Conservation (phyloP, 2,888 invertebrate genomes). For the Uropetala carovei region DNA sequence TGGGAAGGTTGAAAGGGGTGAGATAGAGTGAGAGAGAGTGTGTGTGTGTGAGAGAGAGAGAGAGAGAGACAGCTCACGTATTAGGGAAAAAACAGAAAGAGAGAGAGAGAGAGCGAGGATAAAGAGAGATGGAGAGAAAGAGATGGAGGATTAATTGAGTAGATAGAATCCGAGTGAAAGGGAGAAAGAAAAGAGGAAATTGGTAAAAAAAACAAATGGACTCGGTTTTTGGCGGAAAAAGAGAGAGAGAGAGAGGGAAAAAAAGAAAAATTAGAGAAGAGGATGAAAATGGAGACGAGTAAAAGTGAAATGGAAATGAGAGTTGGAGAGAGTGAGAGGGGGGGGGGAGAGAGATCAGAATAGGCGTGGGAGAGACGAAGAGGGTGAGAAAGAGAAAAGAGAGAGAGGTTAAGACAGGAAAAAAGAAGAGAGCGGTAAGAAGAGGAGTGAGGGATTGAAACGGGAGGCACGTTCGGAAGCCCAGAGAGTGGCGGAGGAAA, state of each 20-base stretch:
- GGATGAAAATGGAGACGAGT: conserved; percentile 24
- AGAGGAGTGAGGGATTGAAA: neutral
- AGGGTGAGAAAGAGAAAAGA: neutral
- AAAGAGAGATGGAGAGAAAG: neutral
- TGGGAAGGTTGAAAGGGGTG: neutral
- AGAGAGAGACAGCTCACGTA: neutral
- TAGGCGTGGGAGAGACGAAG: neutral
- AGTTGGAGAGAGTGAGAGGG: neutral
- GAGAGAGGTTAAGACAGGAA: too few relatives aligned
- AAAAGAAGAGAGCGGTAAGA: neutral
- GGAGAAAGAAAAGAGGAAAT: neutral
- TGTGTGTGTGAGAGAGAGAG: neutral
- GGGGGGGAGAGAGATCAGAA: neutral
- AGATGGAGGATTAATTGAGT: neutral
- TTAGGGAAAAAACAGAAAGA: neutral
- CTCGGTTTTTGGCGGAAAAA: neutral
- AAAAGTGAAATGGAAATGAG: neutral
- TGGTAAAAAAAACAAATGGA: neutral
- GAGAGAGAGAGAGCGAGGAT: neutral
- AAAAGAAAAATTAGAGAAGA: neutral
- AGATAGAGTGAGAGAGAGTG: neutral
- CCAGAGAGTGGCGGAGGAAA: neutral
- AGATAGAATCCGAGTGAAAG: neutral
- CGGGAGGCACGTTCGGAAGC: neutral
- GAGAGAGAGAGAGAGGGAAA: neutral